Evolutionary conservation across 2,113 vertebrate species (phyloP).

Genomic region (Irena cyanogastra): DNA sequence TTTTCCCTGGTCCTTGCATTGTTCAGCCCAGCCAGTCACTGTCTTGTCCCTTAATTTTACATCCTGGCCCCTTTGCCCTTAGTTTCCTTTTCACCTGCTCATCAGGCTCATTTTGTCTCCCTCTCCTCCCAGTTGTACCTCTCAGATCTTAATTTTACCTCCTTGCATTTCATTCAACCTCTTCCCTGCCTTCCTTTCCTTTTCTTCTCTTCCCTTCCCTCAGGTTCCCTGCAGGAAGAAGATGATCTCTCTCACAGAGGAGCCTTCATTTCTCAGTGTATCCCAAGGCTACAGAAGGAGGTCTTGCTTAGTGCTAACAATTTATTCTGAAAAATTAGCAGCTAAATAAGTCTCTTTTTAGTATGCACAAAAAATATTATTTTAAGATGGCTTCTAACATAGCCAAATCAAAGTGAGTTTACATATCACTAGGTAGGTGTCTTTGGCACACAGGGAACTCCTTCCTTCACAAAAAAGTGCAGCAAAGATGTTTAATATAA

Average conservation of each 20-base stretch:
- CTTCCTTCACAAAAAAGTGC: background rate
- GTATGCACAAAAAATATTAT: background rate
- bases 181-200: background rate
- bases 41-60: background rate
- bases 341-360: background rate
- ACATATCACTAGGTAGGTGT: background rate
- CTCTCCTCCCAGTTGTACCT: background rate
- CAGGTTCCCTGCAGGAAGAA: background rate
- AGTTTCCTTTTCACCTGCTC: background rate
- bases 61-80: background rate
- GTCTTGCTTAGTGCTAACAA: background rate
- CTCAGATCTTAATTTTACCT: background rate
- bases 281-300: background rate
- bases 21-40: background rate
- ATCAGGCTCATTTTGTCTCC: background rate
- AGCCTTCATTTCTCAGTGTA: background rate
- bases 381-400: background rate
- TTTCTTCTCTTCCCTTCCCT: background rate
- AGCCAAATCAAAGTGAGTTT: background rate
- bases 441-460: background rate
- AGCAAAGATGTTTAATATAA: background rate
- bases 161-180: background rate
- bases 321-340: background rate
- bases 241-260: background rate
- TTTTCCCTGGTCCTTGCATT: background rate